A percentile compares a stretch with the other conserved stretches of the same genome.
Conservation (phyloP, 2,113 vertebrate species). For the Dendrocopos noguchii region DNA sequence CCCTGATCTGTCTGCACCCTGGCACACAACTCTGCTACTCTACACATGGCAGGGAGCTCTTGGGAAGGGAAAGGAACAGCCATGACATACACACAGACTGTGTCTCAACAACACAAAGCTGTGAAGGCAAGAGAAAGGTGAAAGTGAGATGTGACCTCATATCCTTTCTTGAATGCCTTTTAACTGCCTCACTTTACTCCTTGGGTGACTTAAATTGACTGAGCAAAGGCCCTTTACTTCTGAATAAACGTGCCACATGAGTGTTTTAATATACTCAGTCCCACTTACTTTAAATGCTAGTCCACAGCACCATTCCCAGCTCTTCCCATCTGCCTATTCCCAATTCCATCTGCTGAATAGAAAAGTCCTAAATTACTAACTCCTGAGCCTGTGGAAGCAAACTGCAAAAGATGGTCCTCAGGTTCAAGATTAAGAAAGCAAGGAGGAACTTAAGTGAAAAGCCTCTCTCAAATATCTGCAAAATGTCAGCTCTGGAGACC, state of each 20-base stretch:
- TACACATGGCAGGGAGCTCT: background rate
- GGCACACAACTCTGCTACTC: fast-evolving
- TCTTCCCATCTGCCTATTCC: background rate
- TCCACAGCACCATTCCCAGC: background rate
- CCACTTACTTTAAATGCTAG: background rate
- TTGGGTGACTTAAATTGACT: background rate
- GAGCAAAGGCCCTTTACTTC: background rate
- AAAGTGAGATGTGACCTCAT: background rate
- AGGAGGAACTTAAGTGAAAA: background rate
- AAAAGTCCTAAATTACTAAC: background rate
- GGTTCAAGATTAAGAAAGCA: background rate
- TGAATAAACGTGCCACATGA: background rate
- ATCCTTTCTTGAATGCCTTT: background rate
- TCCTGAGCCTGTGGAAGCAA: background rate
- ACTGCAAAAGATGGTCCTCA: background rate
- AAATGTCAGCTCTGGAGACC: background rate
- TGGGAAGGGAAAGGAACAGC: background rate
- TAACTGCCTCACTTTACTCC: background rate
- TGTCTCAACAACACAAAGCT: background rate
- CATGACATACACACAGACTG: fast-evolving
- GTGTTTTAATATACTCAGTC: background rate
- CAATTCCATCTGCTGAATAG: background rate
- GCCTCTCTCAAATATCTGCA: background rate
- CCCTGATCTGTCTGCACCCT: background rate
- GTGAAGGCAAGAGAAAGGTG: background rate